These are phyloP conservation scores for Drepana falcataria DNA, from an alignment of 2,888 invertebrate species.

Conservation along the genomic window DNA sequence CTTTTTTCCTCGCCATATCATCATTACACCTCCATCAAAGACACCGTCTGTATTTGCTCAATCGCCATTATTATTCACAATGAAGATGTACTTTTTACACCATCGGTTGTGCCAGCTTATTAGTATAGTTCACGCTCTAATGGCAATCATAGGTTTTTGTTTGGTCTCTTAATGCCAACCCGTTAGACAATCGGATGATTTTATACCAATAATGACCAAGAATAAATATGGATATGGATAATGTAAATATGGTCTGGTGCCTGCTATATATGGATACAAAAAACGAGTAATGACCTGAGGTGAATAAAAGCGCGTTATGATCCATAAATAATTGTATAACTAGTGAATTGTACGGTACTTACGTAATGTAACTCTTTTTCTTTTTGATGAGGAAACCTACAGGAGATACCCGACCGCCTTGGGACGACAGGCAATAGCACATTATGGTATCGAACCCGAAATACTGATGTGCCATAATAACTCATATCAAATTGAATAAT, in stretches of 20 bases:
- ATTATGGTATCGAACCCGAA: too few species aligned
- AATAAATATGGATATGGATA: constrained; percentile 29
- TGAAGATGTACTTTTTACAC: constrained; percentile 64
- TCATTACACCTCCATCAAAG: constrained; percentile 57
- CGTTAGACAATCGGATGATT: constrained; percentile 39
- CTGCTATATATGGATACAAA: not conserved
- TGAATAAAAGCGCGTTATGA: not conserved
- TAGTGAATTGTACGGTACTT: too few species aligned
- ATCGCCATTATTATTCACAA: constrained; percentile 57
- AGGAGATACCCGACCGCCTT: too few species aligned
- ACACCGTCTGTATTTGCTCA: constrained; percentile 56
- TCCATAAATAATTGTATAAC: too few species aligned
- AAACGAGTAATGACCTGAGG: not conserved
- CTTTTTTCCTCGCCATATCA: constrained; percentile 45
- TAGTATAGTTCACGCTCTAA: constrained; percentile 53
- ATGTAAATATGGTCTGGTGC: constrained; percentile 20
- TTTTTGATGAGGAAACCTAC: too few species aligned
- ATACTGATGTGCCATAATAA: too few species aligned
- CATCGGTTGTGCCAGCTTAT: constrained; percentile 43
- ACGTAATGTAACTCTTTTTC: too few species aligned
- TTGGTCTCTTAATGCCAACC: constrained; percentile 41
- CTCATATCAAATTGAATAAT: too few species aligned
- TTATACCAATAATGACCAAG: constrained; percentile 25
- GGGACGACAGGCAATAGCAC: too few species aligned
- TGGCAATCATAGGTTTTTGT: constrained; percentile 51